Evolutionary conservation across 2,888 invertebrate species (phyloP), one percentile per base, ranked within the genome.

Genomic region (Amblyteles armatorius): DNA sequence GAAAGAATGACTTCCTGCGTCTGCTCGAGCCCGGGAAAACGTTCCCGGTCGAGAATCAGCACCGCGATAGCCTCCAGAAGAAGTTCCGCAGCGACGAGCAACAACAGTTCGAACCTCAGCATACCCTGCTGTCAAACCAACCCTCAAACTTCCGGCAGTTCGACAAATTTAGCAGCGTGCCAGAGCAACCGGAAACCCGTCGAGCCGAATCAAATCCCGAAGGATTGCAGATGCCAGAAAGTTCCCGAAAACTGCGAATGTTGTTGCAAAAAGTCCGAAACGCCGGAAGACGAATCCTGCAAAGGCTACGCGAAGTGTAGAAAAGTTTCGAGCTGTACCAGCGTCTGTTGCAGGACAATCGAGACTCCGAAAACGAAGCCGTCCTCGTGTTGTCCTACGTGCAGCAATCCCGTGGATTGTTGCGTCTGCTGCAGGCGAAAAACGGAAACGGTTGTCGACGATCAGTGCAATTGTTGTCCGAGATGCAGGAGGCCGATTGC

Each of bases 61-160:
- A 57, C 60, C 16, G 83, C 78, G 19, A 63, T 85, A 50, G 80
- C 83, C 36, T 65, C 26, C n/a, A 77, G 80, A 83, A 80, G 73
- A 80, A 50, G 40, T 68, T 73, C 29, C 1, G 83, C 63, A 40
- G 22, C 55, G 2, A 16, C 60, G 50, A 60, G 26, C 5, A 79
- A 65, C 57, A 44, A 68, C 2, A 71, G 44, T 67, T 73, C 67
- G 0, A 71, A 44, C 16, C 13, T 52, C 4, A 67, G 6, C 36
- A n/a, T 72, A n/a, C 6, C 71, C 16, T 19, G 3, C 5, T 6
- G 5, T 33, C 22, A 63, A 26, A 33, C 4, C 3, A 16, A 33
- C 6, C 7, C 16, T 16, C 13, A 40, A 26, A 19, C 11, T 11
- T 9, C n/a, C 16, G 33, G 36, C 11, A 16, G n/a, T 67, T 26